phyloP scores from a whole-genome alignment of 92 coral and sea anemone genomes.

The Epizoanthus ramosus region DNA sequence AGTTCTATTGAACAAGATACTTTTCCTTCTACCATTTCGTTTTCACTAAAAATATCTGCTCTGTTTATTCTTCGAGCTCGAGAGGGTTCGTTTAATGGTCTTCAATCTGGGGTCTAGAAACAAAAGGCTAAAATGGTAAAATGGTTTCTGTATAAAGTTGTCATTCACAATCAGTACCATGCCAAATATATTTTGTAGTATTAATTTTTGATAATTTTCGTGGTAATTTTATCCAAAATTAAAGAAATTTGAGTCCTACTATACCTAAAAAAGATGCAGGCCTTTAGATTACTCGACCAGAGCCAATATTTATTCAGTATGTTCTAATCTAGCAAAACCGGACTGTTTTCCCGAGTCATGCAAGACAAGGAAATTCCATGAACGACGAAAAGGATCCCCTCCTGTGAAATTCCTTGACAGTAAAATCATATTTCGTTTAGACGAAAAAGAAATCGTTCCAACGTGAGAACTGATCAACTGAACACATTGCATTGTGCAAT shows the following conservation, averaged over 20 bases:
- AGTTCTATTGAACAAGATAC: no score
- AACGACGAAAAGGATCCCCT: conserved; percentile 7
- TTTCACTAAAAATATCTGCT: no score
- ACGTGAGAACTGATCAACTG: background rate
- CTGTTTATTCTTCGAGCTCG: no score
- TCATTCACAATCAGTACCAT: background rate
- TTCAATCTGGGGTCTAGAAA: no score
- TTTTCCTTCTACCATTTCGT: no score
- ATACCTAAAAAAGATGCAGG: background rate
- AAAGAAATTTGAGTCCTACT: background rate
- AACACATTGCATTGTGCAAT: no score
- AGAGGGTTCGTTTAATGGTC: no score
- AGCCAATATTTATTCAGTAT: background rate
- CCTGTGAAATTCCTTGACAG: conserved; percentile 1
- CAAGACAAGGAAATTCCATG: conserved; percentile 17
- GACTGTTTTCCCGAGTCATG: background rate
- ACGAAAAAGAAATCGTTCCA: background rate
- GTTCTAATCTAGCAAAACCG: background rate
- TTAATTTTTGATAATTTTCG: background rate
- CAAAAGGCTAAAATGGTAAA: no score
- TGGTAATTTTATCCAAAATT: background rate
- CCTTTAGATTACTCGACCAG: background rate
- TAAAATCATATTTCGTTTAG: background rate
- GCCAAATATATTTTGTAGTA: background rate
- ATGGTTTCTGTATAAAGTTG: no score